Evolutionary conservation across 2,888 invertebrate genomes (phyloP).

Genomic region (Nebria brevicollis): DNA sequence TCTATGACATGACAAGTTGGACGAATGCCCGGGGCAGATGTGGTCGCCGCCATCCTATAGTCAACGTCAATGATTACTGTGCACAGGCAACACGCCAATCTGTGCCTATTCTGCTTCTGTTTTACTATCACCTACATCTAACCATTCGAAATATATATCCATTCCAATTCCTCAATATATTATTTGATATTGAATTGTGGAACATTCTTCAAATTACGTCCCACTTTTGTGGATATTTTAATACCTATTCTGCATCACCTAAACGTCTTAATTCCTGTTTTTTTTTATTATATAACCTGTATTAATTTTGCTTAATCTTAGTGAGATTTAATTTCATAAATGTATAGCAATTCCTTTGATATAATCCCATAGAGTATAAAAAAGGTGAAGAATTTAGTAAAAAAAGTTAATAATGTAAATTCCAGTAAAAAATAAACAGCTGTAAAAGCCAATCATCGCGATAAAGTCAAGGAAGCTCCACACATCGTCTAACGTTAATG

Average conservation of each 20-base stretch:
- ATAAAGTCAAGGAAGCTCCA: neutral
- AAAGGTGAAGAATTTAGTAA: neutral
- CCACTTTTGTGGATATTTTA: too few species aligned
- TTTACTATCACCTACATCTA: neutral
- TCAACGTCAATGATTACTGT: neutral
- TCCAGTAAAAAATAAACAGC: neutral
- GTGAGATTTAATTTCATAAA: too few species aligned
- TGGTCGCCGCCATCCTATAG: neutral
- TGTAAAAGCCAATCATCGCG: neutral
- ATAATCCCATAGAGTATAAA: neutral
- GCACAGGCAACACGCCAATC: neutral
- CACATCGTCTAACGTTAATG: conserved; percentile 16
- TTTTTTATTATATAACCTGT: too few species aligned
- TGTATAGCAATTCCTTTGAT: too few species aligned
- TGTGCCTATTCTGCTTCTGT: neutral
- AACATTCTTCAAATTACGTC: too few species aligned
- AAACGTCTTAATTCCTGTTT: too few species aligned
- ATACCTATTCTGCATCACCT: too few species aligned
- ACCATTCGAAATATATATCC: too few species aligned
- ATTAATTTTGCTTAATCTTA: too few species aligned
- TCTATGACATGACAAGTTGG: conserved; percentile 31
- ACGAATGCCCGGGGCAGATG: conserved; percentile 3
- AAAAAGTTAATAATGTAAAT: neutral
- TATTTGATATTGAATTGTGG: too few species aligned
- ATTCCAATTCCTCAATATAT: too few species aligned